Evolutionary conservation across 1,140 invertebrate species (phyloP).

Genomic region (Achroia grisella): DNA sequence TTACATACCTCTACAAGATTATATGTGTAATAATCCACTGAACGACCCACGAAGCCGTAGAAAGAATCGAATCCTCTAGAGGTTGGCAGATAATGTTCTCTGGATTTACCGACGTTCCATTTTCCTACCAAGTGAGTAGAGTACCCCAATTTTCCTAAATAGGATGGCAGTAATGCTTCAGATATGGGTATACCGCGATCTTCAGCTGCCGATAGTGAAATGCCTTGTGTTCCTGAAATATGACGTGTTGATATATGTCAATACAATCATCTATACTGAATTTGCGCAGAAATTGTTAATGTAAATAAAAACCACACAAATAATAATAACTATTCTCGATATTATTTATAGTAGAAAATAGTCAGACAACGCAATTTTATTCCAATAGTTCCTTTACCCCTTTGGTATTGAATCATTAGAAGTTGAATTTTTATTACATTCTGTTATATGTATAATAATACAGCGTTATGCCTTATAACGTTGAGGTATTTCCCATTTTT

Average conservation of each 20-base stretch:
- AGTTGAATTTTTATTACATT: too few species aligned
- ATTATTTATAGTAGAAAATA: too few species aligned
- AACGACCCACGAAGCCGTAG: conserved; percentile 86
- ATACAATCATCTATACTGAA: too few species aligned
- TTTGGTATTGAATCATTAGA: too few species aligned
- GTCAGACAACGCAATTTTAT: too few species aligned
- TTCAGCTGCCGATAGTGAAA: conserved; percentile 80
- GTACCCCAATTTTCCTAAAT: conserved; percentile 83
- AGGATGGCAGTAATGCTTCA: conserved; percentile 81
- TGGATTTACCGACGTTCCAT: conserved; percentile 87
- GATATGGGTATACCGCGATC: conserved; percentile 81
- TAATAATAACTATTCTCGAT: too few species aligned
- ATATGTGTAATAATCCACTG: conserved; percentile 86
- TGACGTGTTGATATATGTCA: neutral
- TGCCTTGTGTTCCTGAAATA: conserved; percentile 81
- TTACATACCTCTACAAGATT: conserved; percentile 72
- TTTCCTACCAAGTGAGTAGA: conserved; percentile 88
- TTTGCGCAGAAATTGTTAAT: too few species aligned
- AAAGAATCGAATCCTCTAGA: conserved; percentile 86
- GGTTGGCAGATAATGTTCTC: conserved; percentile 81
- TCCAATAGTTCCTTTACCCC: too few species aligned
- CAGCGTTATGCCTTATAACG: too few species aligned
- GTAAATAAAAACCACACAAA: too few species aligned
- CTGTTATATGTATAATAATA: too few species aligned
- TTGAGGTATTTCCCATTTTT: too few species aligned